Conservation (phyloP, 1,140 invertebrate genomes). For the Pogonus chalceus region DNA sequence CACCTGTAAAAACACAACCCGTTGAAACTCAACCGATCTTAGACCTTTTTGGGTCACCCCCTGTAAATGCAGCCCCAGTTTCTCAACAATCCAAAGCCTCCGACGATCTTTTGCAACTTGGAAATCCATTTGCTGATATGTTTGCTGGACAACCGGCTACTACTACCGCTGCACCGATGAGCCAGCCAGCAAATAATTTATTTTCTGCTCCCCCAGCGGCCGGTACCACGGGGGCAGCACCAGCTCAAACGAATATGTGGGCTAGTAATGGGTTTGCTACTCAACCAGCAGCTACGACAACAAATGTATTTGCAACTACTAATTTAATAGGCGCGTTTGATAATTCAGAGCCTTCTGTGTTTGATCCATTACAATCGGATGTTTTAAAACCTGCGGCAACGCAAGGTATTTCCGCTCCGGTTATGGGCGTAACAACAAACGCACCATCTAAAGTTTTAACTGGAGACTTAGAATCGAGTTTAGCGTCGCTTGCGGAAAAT, state of each 20-base stretch:
- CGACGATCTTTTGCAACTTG: constrained; percentile 78
- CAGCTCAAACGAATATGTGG: constrained; percentile 16
- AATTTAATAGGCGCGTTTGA: constrained; percentile 26
- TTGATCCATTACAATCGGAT: constrained; percentile 58
- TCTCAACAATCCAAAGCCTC: constrained; percentile 55
- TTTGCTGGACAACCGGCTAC: constrained; percentile 39
- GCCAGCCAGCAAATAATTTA: constrained; percentile 54
- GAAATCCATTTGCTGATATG: constrained; percentile 85
- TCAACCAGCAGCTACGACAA: constrained; percentile 3
- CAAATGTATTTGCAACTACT: constrained; percentile 28
- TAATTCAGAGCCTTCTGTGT: constrained; percentile 36
- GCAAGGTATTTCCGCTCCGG: constrained; percentile 16
- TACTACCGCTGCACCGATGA: constrained; percentile 36
- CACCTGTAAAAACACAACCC: constrained; percentile 36
- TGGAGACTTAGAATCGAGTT: constrained; percentile 82
- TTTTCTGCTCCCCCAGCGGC: constrained; percentile 56
- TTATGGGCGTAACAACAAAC: constrained; percentile 22
- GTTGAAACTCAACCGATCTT: constrained; percentile 57
- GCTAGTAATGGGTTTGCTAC: constrained; percentile 18
- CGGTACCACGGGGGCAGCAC: background rate
- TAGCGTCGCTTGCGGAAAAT: constrained; percentile 84
- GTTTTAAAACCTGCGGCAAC: constrained; percentile 44
- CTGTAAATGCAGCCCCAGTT: constrained; percentile 27
- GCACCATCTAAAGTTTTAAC: constrained; percentile 64
- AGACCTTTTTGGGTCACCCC: constrained; percentile 63